Conservation (phyloP, 2,113 vertebrate genomes). For the Pachycephala philippinensis region DNA sequence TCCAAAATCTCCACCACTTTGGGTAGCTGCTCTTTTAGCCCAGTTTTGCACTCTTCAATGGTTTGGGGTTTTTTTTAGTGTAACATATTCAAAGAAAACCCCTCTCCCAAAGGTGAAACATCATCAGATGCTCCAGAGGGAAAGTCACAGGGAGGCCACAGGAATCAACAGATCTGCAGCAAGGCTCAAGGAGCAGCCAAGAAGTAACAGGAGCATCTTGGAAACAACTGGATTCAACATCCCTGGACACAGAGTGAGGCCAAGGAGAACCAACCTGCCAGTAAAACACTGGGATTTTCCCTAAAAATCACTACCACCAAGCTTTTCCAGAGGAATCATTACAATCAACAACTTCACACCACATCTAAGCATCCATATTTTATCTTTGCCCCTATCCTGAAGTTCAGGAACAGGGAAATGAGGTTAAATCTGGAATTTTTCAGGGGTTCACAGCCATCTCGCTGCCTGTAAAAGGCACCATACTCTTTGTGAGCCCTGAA, state of each 20-base stretch:
- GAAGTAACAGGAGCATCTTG: background rate
- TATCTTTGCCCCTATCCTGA: background rate
- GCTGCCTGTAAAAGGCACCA: background rate
- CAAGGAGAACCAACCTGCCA: background rate
- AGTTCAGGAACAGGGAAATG: background rate
- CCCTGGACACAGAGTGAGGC: fast-evolving
- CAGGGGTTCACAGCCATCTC: no score
- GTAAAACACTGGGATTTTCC: background rate
- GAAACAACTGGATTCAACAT: background rate
- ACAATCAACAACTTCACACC: background rate
- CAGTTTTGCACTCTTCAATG: background rate
- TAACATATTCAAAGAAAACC: background rate
- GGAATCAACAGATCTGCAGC: background rate
- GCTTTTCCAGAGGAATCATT: background rate
- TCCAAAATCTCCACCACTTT: background rate
- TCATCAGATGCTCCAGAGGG: background rate
- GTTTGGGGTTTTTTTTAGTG: background rate
- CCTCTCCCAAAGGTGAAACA: background rate
- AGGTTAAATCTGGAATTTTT: background rate
- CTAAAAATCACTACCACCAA: background rate
- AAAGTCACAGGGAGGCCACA: background rate
- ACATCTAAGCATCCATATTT: background rate
- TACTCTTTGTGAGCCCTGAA: background rate
- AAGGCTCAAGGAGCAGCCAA: background rate
- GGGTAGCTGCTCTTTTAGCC: background rate